phyloP scores from a whole-genome alignment of 2,113 vertebrate genomes.

The Neodon shergylaensis region DNA sequence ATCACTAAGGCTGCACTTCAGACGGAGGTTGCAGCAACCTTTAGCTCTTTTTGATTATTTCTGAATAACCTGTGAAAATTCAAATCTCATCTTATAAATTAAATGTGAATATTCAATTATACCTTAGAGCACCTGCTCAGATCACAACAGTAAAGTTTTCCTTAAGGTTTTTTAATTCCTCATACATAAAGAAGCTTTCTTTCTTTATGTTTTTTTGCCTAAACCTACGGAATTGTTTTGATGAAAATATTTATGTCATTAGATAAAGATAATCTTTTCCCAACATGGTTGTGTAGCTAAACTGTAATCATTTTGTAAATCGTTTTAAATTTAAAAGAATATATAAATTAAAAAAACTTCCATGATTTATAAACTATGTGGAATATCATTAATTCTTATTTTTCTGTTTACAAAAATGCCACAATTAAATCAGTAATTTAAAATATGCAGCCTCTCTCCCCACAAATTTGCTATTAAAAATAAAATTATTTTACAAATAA shows the following conservation, averaged over 20 bases:
- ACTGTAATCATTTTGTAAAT: slow-evolving; percentile 1
- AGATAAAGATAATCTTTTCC: slow-evolving; percentile 2
- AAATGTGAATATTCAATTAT: slow-evolving; percentile 29
- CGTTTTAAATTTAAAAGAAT: slow-evolving; percentile 21
- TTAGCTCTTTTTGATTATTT: slow-evolving; percentile 17
- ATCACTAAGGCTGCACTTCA: slow-evolving; percentile 8
- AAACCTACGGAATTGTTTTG: not conserved
- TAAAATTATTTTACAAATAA: slow-evolving; percentile 45
- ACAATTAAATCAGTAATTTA: slow-evolving; percentile 39
- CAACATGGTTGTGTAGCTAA: not conserved
- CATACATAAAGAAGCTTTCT: not conserved
- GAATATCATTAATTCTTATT: not conserved
- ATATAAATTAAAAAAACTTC: not conserved
- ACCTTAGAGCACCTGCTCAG: slow-evolving; percentile 20
- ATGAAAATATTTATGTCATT: slow-evolving; percentile 3
- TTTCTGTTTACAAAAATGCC: not conserved
- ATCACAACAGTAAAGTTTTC: slow-evolving; percentile 5
- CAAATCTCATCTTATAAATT: slow-evolving; percentile 30
- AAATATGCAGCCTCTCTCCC: not conserved
- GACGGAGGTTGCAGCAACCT: slow-evolving; percentile 42
- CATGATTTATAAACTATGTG: not conserved
- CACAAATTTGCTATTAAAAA: not conserved
- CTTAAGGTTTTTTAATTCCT: not conserved
- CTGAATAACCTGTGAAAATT: slow-evolving; percentile 34
- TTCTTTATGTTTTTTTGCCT: not conserved